Base-by-base conservation (phyloP, 2,113 vertebrate species). In the Paracanthobrama guichenoti region DNA sequence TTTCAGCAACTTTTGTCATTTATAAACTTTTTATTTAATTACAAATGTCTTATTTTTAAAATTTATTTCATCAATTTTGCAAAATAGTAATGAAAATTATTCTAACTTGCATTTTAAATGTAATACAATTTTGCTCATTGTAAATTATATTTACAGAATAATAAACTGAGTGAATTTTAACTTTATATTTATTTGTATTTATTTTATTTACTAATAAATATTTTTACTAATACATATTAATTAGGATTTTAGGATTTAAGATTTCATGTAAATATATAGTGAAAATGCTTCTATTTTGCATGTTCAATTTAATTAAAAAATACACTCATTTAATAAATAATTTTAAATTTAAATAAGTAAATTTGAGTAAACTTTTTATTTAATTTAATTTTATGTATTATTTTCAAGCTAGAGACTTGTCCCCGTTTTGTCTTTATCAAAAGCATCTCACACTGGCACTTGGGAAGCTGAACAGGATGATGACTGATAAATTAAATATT, bases 401-500 rank as follows among this genome's bases (percentile, higher is more conserved):
- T 53, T 22, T 42, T 75, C 72, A 74, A 67, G 66, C 31, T 72
- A 55, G 5, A 55, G 16, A 55, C 18, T 28, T 55, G 8, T 22
- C 48, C 1, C 28, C 35, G 28, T 39, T 71, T 35, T 76, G 50
- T 55, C 10, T 22, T 39, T 35, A 57, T 35, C 18, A 76, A 35
- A 76, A 57, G 28, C 1, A 6, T 53, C 24, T 76, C 9, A 53
- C 48, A 57, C 0, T 55, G 26, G 66, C 42, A 73, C 42, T 73
- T 73, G 20, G 71, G 4, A 53, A 28, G 8, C 28, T 74, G 7
- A 50, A 44, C 53, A 62, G 11, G 20, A 39, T 73, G 18, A 62
- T 73, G 55, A 60, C 31, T 62, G 10, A 55, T 50, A 48, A 39
- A 66, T 78, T 3, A 75, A 80, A 67, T 44, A 57, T 74, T 31